A percentile compares a stretch with the other conserved stretches of the same genome.
Conservation (phyloP, 1,140 invertebrate species). For the Apis mellifera region DNA sequence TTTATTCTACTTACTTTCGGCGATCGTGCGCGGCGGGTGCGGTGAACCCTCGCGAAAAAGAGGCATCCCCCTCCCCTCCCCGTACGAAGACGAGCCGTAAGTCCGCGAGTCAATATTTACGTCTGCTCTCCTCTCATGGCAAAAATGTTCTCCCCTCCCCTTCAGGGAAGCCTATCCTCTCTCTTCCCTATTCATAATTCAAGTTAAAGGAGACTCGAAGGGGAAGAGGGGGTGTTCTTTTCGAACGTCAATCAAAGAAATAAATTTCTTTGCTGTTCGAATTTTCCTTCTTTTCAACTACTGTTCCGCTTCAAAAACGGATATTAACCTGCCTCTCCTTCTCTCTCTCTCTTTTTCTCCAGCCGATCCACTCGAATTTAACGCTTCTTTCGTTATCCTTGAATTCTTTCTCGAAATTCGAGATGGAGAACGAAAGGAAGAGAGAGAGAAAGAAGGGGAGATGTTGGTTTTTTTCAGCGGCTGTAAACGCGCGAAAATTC, state of each 20-base stretch:
- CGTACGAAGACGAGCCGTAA: too few species aligned
- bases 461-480: not conserved
- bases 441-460: too few species aligned
- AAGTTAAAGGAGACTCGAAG: conserved; percentile 30
- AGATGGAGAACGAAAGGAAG: not conserved
- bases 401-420: too few species aligned
- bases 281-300: conserved; percentile 13
- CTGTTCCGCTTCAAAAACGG: not conserved
- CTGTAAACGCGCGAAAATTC: not conserved
- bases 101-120: conserved; percentile 44
- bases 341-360: conserved; percentile 16
- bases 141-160: conserved; percentile 29
- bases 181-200: conserved; percentile 31
- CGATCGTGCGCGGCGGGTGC: conserved; percentile 11
- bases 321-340: not conserved
- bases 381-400: not conserved
- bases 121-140: conserved; percentile 25
- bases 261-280: conserved; percentile 39
- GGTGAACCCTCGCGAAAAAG: not conserved
- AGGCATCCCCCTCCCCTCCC: not conserved
- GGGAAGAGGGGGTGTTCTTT: conserved; percentile 17
- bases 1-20: conserved; percentile 39
- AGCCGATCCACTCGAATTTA: not conserved
- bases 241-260: conserved; percentile 46
- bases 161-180: not conserved